Percentiles rank a stretch among this genome's conserved stretches.
Conservation (phyloP, 2,888 invertebrate species). For the Tetranychus piercei region DNA sequence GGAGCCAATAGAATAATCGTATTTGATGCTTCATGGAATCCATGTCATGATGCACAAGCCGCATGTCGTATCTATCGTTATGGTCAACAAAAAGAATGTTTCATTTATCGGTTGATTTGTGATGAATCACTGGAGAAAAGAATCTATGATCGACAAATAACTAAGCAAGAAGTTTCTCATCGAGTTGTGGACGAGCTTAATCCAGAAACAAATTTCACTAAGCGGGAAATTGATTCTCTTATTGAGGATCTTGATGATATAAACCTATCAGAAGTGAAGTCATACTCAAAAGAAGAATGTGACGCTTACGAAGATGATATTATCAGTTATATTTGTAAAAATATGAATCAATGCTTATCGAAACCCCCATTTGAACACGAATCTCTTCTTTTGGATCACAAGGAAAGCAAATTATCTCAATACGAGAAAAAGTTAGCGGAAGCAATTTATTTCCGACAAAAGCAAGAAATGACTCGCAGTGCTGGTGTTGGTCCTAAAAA, state of each 20-base stretch:
- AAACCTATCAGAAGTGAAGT: slow-evolving; percentile 47
- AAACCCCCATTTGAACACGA: slow-evolving; percentile 77
- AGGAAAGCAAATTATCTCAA: slow-evolving; percentile 78
- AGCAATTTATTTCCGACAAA: slow-evolving; percentile 16
- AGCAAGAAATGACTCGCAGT: not conserved
- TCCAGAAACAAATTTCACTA: slow-evolving; percentile 55
- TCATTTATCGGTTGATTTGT: slow-evolving; percentile 85
- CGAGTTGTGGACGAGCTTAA: slow-evolving; percentile 95
- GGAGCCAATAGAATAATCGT: slow-evolving; percentile 94
- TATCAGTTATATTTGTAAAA: slow-evolving; percentile 15
- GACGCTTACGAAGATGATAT: slow-evolving; percentile 34
- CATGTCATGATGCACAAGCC: slow-evolving; percentile 93
- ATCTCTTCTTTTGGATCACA: slow-evolving; percentile 74
- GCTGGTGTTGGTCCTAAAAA: slow-evolving; percentile 39
- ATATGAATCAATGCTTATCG: slow-evolving; percentile 11
- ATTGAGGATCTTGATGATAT: slow-evolving; percentile 74
- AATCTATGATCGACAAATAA: slow-evolving; percentile 94
- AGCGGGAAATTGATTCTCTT: slow-evolving; percentile 39
- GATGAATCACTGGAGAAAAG: slow-evolving; percentile 93
- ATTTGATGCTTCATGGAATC: slow-evolving; percentile 97
- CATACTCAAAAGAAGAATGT: slow-evolving; percentile 44
- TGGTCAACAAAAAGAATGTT: slow-evolving; percentile 82
- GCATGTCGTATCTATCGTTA: slow-evolving; percentile 89
- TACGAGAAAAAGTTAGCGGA: slow-evolving; percentile 83
- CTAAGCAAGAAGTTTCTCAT: slow-evolving; percentile 63